Evolutionary conservation across 2,888 invertebrate genomes (phyloP), one percentile per base, ranked within the genome.

Genomic region (Phragmatobia fuliginosa): DNA sequence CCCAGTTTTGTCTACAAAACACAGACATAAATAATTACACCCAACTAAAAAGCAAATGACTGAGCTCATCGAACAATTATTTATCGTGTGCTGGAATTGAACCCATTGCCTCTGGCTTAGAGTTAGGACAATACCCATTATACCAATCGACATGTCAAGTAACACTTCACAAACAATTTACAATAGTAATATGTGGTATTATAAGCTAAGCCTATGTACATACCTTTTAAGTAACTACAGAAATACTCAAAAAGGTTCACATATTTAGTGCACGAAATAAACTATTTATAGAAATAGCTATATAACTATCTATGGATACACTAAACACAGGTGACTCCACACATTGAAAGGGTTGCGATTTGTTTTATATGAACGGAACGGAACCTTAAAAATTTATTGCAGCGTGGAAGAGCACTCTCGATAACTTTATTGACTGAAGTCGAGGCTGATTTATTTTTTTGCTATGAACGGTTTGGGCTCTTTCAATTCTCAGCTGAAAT

Each of bases 311-410:
- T 41, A 41, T 18, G 3, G 6, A 41, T n/a, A n/a, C 21, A 21
- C 21, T 49, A 49, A 10, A 49, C n/a, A 49, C 45, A 21, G 45
- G 45, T 49, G 45, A 49, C 45, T 49, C 45, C 10, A 49, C 45
- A 49, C 21, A 10, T 2, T 41, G 41, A 52, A 2, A 49, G 21
- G 45, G 45, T 62, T 68, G 66, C 41, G 62, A 58, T 58, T 59
- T 28, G 62, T 60, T 62, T 59, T 52, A 52, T 32, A 56, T 36
- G 56, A 28, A 38, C 38, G 36, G 25, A 14, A 25, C 33, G 52
- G 18, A 65, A 38, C 36, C 38, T 38, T 60, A 60, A 60, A 60
- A 33, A 60, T 32, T 33, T 33, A 60, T 32, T 33, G 33, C 33
- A 60, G 32, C 33, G n/a, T 33, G n/a, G 32, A 32, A 33, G 25